Base-by-base conservation (phyloP, 2,888 invertebrate species). In the Fragum fragum region DNA sequence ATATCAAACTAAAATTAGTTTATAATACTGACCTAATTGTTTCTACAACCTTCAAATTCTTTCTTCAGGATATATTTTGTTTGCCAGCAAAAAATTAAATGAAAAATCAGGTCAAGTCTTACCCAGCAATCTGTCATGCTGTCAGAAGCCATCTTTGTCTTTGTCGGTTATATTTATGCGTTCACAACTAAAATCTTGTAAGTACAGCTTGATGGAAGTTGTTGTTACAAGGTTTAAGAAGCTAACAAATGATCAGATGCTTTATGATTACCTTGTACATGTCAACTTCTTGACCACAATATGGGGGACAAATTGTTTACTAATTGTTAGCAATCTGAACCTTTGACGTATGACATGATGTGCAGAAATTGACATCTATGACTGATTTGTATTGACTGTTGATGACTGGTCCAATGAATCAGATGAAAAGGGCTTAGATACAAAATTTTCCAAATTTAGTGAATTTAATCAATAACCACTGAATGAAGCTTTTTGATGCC, bases 271-370 rank as follows among this genome's bases (percentile, higher is more conserved):
- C 47, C 23, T 7, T 21, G 39, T 42, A 9, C 42, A 39, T 66
- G 66, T 42, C 66, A 66, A 21, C 42, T 2, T 2, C 3, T 11
- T 57, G 47, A 66, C 23, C 7, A 42, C 42, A 66, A 66, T 66
- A 66, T 42, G 9, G 42, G 32, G 42, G 21, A 66, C 66, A 66
- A 66, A 66, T 42, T 66, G 47, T 26, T 66, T 39, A 66, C 66
- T 36, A 66, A 66, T 66, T 66, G 66, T 66, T 66, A 36, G 47
- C 23, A 26, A 66, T 66, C 42, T 66, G 66, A 66, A 66, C 66
- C 26, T 66, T 39, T 66, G 66, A 66, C 23, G 26, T 6, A 66
- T 39, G n/a, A 32, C 9, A 18, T 32, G 32, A 32, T 57, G 57
- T 26, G 11, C 11, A 57, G 11, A 26, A 57, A 57, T 57, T 57